Evolutionary conservation across 2,113 vertebrate genomes (phyloP).

Genomic region (Epinephelus fuscoguttatus): DNA sequence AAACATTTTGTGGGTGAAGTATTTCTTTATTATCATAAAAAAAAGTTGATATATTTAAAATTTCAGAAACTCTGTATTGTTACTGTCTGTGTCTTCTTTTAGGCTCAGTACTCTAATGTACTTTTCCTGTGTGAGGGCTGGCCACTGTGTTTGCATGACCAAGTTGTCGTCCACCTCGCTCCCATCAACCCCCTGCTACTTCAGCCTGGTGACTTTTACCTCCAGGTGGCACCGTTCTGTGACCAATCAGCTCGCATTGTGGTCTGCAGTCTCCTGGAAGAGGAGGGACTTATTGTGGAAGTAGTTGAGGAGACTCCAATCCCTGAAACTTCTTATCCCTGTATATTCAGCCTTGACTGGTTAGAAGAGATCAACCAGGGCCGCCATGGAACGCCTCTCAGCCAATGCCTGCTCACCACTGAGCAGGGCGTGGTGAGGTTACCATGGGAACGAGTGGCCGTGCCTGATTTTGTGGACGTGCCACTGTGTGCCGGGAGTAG

Average conservation of each 20-base stretch:
- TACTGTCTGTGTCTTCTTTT: conserved; percentile 2
- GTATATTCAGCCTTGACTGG: conserved; percentile 89
- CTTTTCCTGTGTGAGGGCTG: conserved; percentile 92
- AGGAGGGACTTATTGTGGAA: conserved; percentile 76
- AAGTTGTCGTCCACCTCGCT: conserved; percentile 89
- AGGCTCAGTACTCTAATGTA: conserved; percentile 88
- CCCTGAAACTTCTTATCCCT: conserved; percentile 80
- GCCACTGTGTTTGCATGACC: conserved; percentile 90
- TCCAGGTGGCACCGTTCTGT: conserved; percentile 87
- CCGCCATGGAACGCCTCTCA: conserved; percentile 79
- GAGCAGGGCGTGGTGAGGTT: conserved; percentile 86
- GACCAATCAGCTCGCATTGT: conserved; percentile 87
- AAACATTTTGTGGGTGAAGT: too few relatives aligned
- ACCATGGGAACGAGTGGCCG: conserved; percentile 88
- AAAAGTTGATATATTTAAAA: neutral
- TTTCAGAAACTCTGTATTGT: neutral
- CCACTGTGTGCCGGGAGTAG: conserved; percentile 64
- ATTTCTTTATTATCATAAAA: neutral
- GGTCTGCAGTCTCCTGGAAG: conserved; percentile 87
- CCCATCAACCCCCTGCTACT: conserved; percentile 87
- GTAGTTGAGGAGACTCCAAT: conserved; percentile 85
- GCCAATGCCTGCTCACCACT: conserved; percentile 87
- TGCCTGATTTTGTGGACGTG: conserved; percentile 86
- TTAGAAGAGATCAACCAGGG: conserved; percentile 85
- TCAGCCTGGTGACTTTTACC: conserved; percentile 91